These are phyloP conservation scores for Spea multiplicata DNA, from an alignment of 2,113 vertebrate species.

Conservation along the genomic window DNA sequence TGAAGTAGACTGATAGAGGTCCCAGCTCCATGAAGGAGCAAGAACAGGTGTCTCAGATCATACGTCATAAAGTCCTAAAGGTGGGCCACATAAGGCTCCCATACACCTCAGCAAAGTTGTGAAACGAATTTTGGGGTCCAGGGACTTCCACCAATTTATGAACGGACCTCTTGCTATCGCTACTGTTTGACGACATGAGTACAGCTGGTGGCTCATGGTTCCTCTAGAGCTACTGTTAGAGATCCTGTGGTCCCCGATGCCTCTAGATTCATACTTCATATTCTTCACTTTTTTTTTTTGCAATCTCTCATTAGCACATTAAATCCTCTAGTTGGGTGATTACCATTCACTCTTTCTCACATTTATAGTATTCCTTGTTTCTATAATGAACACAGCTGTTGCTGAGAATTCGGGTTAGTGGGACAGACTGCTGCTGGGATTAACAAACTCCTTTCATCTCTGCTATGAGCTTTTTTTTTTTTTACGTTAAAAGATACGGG, in stretches of 20 bases:
- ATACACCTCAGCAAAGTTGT: too few relatives aligned
- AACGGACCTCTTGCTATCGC: too few relatives aligned
- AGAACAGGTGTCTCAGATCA: too few relatives aligned
- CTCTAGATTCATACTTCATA: background rate
- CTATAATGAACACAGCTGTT: conserved; percentile 34
- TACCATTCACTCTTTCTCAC: conserved; percentile 4
- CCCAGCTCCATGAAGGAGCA: too few relatives aligned
- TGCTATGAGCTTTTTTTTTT: conserved; percentile 27
- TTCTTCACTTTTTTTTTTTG: conserved; percentile 8
- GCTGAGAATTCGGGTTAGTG: conserved; percentile 32
- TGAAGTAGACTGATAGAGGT: too few relatives aligned
- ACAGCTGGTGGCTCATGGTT: background rate
- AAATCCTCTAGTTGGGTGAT: conserved; percentile 3
- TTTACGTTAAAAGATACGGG: conserved; percentile 29
- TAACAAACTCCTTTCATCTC: conserved; percentile 36
- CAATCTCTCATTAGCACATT: background rate
- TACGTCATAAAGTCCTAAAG: too few relatives aligned
- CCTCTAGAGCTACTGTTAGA: background rate
- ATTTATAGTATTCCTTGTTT: conserved; percentile 25
- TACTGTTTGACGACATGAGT: too few relatives aligned
- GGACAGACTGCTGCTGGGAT: conserved; percentile 32
- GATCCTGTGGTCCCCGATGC: background rate
- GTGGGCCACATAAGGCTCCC: too few relatives aligned
- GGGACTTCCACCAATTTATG: too few relatives aligned
- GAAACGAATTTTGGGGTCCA: too few relatives aligned